phyloP scores from a whole-genome alignment of 53 echinoderm and acorn worm species.

The Hippasteria phrygiana region DNA sequence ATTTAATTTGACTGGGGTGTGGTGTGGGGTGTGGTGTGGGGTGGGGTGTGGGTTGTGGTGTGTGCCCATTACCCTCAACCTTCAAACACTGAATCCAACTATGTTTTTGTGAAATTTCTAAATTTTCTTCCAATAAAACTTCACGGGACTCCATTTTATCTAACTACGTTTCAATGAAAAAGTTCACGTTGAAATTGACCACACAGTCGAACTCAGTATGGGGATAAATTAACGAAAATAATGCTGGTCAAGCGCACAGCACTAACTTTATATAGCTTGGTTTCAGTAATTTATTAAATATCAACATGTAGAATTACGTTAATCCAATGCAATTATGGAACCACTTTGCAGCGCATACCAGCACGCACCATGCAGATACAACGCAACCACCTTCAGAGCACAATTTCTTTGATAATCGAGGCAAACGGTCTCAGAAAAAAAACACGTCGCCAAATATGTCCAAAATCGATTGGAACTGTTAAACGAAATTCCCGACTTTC shows the following conservation, averaged over 20 bases:
- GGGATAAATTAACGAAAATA: constrained; percentile 14
- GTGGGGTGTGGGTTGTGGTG: too few relatives aligned
- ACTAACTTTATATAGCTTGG: background rate
- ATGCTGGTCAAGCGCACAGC: too few relatives aligned
- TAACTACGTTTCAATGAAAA: background rate
- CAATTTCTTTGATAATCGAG: constrained; percentile 6
- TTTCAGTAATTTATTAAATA: constrained; percentile 7
- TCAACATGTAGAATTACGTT: constrained; percentile 20
- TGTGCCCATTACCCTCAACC: background rate
- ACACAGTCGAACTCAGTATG: constrained; percentile 13
- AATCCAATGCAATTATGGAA: background rate
- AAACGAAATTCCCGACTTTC: background rate
- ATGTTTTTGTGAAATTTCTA: background rate
- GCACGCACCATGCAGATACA: too few relatives aligned
- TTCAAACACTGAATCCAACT: background rate
- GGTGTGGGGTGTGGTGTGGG: too few relatives aligned
- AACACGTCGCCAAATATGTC: constrained; percentile 48
- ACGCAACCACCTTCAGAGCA: constrained; percentile 39
- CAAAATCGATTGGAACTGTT: constrained; percentile 29
- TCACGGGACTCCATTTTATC: constrained; percentile 1
- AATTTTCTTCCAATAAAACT: background rate
- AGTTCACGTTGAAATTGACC: background rate
- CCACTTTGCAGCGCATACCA: constrained; percentile 31
- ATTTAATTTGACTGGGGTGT: too few relatives aligned
- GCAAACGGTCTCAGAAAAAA: background rate